These are phyloP conservation scores for Auanema sp. DNA, from an alignment of 2,888 invertebrate species.

Conservation along the genomic window DNA sequence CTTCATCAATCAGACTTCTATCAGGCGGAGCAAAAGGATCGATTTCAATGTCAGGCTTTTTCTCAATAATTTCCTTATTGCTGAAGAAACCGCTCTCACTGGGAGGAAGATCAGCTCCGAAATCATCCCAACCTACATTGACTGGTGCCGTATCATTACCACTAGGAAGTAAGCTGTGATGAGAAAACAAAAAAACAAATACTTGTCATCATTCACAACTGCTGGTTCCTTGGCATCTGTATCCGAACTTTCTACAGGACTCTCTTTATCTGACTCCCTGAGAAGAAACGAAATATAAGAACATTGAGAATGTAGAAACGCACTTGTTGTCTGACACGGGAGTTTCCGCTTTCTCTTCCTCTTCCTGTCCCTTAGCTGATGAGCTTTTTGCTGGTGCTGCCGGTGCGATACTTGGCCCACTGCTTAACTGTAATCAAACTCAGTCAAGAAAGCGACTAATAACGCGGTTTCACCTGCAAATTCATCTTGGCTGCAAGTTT, in stretches of 20 bases:
- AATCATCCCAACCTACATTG: slow-evolving; percentile 54
- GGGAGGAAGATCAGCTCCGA: slow-evolving; percentile 50
- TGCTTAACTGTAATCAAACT: slow-evolving; percentile 5
- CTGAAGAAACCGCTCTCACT: slow-evolving; percentile 61
- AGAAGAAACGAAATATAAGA: too few species aligned
- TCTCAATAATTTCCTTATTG: slow-evolving; percentile 24
- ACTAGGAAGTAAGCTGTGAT: too few species aligned
- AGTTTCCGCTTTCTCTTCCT: slow-evolving; percentile 38
- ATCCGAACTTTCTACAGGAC: slow-evolving; percentile 43
- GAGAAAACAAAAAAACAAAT: too few species aligned
- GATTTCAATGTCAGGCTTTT: background rate
- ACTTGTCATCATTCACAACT: background rate
- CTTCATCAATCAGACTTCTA: slow-evolving; percentile 46
- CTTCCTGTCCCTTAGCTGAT: slow-evolving; percentile 21
- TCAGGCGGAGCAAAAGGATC: slow-evolving; percentile 57
- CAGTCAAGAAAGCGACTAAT: slow-evolving; percentile 25
- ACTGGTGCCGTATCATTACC: slow-evolving; percentile 36
- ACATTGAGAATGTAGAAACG: background rate
- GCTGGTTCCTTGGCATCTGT: slow-evolving; percentile 40
- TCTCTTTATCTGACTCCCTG: slow-evolving; percentile 38
- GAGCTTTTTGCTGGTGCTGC: slow-evolving; percentile 19
- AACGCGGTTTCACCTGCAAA: slow-evolving; percentile 30
- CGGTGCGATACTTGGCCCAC: slow-evolving; percentile 20
- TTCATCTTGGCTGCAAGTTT: slow-evolving; percentile 52
- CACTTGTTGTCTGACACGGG: slow-evolving; percentile 36